Conservation (phyloP, 2,797 vertebrate species). For the Myripristis murdjan region DNA sequence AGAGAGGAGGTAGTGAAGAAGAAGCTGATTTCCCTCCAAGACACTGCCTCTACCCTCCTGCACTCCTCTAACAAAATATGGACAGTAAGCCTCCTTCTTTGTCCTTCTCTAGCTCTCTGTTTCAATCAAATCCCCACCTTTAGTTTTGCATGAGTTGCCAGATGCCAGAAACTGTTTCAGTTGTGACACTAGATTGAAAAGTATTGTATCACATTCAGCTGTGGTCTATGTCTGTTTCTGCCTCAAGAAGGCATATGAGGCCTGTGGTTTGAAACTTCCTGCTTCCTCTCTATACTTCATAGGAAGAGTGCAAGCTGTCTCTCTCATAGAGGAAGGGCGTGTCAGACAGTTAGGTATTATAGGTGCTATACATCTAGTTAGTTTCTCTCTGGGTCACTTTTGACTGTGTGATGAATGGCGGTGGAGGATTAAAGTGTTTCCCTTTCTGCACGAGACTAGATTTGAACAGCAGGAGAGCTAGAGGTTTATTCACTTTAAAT, state of each 20-base stretch:
- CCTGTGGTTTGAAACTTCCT: slow-evolving; percentile 85
- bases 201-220: slow-evolving; percentile 11
- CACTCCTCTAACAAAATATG: slow-evolving; percentile 79
- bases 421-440: slow-evolving; percentile 2
- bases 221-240: slow-evolving; percentile 16
- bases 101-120: not conserved
- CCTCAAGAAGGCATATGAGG: slow-evolving; percentile 61
- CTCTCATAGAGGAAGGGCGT: slow-evolving; percentile 68
- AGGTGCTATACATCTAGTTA: slow-evolving; percentile 41
- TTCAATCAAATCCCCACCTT: not conserved
- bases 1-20: slow-evolving; percentile 83
- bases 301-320: slow-evolving; percentile 55
- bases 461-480: slow-evolving; percentile 7
- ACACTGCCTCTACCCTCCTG: slow-evolving; percentile 73
- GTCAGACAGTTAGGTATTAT: slow-evolving; percentile 31
- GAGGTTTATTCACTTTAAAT: not conserved
- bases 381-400: slow-evolving; percentile 5
- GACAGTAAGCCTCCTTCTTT: slow-evolving; percentile 74
- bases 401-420: slow-evolving; percentile 36
- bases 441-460: not conserved
- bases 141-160: not conserved
- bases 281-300: slow-evolving; percentile 56
- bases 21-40: slow-evolving; percentile 82
- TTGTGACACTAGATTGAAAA: slow-evolving; percentile 7
- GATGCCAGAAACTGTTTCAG: slow-evolving; percentile 12